Percentiles rank a stretch among this genome's conserved stretches.
These are phyloP conservation scores for Condylura cristata DNA, from an alignment of 2,113 vertebrate species.

Conservation along the genomic window DNA sequence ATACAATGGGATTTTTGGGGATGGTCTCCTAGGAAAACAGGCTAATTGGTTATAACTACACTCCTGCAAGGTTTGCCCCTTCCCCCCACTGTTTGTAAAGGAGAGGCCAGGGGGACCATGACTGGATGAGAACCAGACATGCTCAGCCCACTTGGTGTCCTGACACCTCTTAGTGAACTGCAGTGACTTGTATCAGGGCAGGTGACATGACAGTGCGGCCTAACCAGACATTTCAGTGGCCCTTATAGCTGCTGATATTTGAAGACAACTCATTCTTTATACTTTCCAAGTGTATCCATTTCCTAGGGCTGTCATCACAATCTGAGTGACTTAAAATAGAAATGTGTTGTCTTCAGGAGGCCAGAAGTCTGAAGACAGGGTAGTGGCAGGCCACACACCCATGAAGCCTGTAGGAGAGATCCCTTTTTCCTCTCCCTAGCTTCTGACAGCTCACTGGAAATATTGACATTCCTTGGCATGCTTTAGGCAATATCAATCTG, in stretches of 20 bases:
- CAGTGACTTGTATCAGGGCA: neutral
- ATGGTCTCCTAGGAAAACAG: neutral
- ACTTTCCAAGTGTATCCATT: neutral
- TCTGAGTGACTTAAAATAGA: neutral
- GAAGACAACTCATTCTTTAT: neutral
- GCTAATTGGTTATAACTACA: neutral
- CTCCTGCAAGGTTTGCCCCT: neutral
- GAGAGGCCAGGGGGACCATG: neutral
- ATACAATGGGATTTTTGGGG: neutral
- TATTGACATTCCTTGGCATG: neutral
- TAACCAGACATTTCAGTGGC: neutral
- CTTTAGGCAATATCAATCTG: no score
- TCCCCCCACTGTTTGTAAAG: neutral
- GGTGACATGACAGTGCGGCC: neutral
- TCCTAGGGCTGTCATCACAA: neutral
- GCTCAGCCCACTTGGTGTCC: neutral
- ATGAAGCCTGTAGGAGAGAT: neutral
- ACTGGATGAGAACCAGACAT: neutral
- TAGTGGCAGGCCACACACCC: neutral
- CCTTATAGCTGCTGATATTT: neutral
- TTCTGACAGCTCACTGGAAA: neutral
- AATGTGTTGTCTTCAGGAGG: neutral
- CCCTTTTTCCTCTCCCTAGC: neutral
- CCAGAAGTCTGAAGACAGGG: neutral
- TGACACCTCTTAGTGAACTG: fast-evolving